These are phyloP conservation scores for Protonibea diacanthus DNA, from an alignment of 2,797 vertebrate genomes.

Conservation along the genomic window DNA sequence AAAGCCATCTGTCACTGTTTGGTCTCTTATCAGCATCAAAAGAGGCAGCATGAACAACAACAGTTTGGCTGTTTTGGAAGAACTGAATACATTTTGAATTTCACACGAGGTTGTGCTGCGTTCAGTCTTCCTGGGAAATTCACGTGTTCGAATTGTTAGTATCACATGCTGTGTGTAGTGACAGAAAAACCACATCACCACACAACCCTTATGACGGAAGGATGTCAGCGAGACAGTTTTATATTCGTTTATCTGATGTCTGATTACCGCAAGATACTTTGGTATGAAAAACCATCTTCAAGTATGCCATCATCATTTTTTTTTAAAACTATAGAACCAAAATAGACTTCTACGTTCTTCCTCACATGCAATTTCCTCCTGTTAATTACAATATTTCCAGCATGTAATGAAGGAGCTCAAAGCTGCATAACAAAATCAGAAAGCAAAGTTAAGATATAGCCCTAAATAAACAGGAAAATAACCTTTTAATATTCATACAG, in stretches of 20 bases:
- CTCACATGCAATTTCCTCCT: no score
- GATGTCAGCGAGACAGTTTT: neutral
- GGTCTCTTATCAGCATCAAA: neutral
- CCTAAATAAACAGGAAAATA: neutral
- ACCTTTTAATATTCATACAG: neutral
- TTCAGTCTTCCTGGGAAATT: slow-evolving; percentile 42
- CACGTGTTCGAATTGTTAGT: rapidly evolving
- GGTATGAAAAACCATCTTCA: no score
- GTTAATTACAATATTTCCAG: neutral
- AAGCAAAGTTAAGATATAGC: neutral
- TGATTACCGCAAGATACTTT: neutral
- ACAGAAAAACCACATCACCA: neutral
- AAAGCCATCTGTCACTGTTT: no score
- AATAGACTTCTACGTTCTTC: no score
- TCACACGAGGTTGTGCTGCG: neutral
- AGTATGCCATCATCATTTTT: no score
- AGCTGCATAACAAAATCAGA: neutral
- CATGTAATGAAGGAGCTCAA: neutral
- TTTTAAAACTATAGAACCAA: no score
- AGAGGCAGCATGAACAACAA: slow-evolving; percentile 10
- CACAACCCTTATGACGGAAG: neutral
- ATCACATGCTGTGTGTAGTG: neutral
- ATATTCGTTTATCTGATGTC: neutral
- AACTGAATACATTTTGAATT: neutral
- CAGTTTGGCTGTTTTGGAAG: slow-evolving; percentile 6